Evolutionary conservation across 1,140 invertebrate species (phyloP), one percentile per base, ranked within the genome.

Genomic region (Cyclargus thomasi): DNA sequence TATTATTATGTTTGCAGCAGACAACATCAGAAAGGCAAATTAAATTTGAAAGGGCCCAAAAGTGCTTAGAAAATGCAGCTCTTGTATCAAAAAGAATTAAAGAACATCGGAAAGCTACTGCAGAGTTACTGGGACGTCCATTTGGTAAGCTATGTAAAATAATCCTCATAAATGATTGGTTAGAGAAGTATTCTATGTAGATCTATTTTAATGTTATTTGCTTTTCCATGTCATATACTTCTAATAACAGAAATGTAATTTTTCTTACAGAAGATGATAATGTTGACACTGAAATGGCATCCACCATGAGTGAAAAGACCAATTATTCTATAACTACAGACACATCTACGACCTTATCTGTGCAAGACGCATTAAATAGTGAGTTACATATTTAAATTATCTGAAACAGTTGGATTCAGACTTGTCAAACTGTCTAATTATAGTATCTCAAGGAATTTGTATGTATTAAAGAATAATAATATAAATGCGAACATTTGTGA

Each of bases 341-440:
- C 36, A 80, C 80, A 20, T 90, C 88, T 53, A 82, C 81, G 6
- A 80, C 81, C 53, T 67, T 90, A 57, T 90, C 88, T 59, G 86
- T 90, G 10, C 84, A 90, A 77, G 88, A 88, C 77, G 86, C 87
- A 53, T 78, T 90, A 64, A 90, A 88, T 65, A 88, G 87, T 90
- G 77, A 84, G 85, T 29, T 29, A 29, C 8, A 29, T 29, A 29
- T 7, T 29, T 29, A 7, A 0, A 29, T 29, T 3, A 29, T 29
- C n/a, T n/a, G n/a, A n/a, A n/a, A n/a, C n/a, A n/a, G n/a, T n/a
- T n/a, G n/a, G n/a, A n/a, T n/a, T n/a, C n/a, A n/a, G n/a, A n/a
- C n/a, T n/a, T n/a, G n/a, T n/a, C n/a, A n/a, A n/a, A n/a, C n/a
- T n/a, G n/a, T n/a, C n/a, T n/a, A n/a, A n/a, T n/a, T n/a, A n/a